Percentiles rank a stretch among this genome's conserved stretches.
phyloP scores from a whole-genome alignment of 1,140 invertebrate species.

The Trachelipus rathkii region DNA sequence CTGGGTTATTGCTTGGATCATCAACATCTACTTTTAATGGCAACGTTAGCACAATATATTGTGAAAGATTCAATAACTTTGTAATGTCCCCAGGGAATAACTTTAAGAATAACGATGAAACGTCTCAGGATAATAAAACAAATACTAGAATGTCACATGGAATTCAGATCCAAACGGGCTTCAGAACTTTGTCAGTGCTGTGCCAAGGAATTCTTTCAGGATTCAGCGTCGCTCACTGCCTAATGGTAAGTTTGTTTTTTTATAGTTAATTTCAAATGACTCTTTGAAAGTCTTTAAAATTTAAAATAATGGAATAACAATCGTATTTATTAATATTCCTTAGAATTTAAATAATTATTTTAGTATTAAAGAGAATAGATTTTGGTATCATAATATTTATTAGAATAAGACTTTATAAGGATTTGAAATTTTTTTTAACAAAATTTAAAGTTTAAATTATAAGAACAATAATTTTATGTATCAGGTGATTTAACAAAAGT shows the following conservation, averaged over 20 bases:
- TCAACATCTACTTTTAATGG: neutral
- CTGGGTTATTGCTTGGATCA: neutral
- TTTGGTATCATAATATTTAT: no score
- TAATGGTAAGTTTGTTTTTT: slow-evolving; percentile 30
- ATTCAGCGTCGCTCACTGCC: slow-evolving; percentile 40
- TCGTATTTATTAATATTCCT: no score
- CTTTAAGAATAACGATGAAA: neutral
- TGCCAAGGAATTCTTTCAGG: slow-evolving; percentile 41
- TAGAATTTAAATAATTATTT: no score
- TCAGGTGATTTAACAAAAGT: no score
- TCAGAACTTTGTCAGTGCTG: slow-evolving; percentile 41
- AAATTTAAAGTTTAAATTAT: no score
- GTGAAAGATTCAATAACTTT: slow-evolving; percentile 24
- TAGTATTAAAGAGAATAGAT: no score
- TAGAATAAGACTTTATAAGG: no score
- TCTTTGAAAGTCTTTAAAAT: no score
- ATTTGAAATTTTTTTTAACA: no score
- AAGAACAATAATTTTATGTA: no score
- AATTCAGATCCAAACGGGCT: slow-evolving; percentile 37
- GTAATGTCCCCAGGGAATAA: neutral
- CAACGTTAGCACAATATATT: slow-evolving; percentile 18
- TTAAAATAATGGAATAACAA: no score
- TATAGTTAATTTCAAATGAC: neutral
- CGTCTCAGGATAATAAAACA: neutral
- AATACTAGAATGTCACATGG: slow-evolving; percentile 13